phyloP scores from a whole-genome alignment of 2,113 vertebrate genomes.

The Pundamilia nyererei region DNA sequence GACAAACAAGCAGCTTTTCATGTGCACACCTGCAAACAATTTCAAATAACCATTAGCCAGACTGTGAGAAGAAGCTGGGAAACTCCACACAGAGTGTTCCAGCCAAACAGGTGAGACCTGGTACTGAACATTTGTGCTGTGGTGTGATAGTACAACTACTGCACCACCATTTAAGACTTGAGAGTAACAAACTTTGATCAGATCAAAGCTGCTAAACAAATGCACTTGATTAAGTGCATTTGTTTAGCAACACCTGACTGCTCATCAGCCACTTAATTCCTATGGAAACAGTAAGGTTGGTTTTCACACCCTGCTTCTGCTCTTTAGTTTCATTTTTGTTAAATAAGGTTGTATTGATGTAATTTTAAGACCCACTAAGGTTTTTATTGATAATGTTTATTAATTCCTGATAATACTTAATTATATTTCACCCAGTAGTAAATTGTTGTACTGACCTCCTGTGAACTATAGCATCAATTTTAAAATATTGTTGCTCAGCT shows the following conservation, averaged over 20 bases:
- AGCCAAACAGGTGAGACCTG: neutral
- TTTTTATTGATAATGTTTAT: neutral
- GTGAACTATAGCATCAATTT: neutral
- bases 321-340: neutral
- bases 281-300: neutral
- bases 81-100: neutral
- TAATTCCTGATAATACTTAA: neutral
- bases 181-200: neutral
- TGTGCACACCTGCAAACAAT: neutral
- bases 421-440: neutral
- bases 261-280: neutral
- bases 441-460: neutral
- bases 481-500: neutral
- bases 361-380: neutral
- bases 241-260: neutral
- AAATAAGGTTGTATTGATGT: neutral
- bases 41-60: neutral
- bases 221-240: fast-evolving
- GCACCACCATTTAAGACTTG: neutral
- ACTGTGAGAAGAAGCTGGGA: neutral
- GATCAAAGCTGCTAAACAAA: neutral
- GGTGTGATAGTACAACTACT: neutral
- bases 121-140: neutral
- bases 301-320: neutral
- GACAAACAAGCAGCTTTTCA: neutral